A percentile compares a stretch with the other conserved stretches of the same genome.
phyloP scores from a whole-genome alignment of 2,113 vertebrate species.

The Deroptyus accipitrinus region DNA sequence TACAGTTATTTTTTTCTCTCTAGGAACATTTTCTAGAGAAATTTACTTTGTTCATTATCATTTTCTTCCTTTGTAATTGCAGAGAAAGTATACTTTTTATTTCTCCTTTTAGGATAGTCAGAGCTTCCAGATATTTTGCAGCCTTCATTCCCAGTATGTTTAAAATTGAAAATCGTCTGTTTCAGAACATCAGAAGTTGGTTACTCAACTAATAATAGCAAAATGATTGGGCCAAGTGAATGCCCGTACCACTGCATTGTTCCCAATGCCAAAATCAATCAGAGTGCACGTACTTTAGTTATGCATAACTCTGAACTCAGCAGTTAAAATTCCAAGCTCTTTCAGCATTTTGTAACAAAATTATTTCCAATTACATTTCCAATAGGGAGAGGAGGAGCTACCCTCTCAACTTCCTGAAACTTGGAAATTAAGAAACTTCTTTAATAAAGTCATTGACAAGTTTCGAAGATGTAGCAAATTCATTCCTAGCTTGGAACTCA shows the following conservation, averaged over 20 bases:
- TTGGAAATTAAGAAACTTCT: not conserved
- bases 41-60: accelerated
- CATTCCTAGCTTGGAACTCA: not conserved
- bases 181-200: not conserved
- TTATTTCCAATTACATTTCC: not conserved
- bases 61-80: not conserved
- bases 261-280: not conserved
- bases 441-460: accelerated
- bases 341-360: not conserved
- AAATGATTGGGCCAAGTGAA: not conserved
- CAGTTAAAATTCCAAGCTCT: not conserved
- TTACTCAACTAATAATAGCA: not conserved
- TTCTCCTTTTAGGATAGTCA: not conserved
- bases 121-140: not conserved
- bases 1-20: not conserved
- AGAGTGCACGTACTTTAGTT: no score
- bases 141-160: not conserved
- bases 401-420: not conserved
- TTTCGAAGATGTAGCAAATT: not conserved
- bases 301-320: not conserved
- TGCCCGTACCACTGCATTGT: not conserved
- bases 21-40: not conserved
- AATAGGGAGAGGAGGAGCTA: not conserved
- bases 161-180: not conserved
- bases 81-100: not conserved